Conservation (phyloP, 2,888 invertebrate species). For the Aradus depressus region DNA sequence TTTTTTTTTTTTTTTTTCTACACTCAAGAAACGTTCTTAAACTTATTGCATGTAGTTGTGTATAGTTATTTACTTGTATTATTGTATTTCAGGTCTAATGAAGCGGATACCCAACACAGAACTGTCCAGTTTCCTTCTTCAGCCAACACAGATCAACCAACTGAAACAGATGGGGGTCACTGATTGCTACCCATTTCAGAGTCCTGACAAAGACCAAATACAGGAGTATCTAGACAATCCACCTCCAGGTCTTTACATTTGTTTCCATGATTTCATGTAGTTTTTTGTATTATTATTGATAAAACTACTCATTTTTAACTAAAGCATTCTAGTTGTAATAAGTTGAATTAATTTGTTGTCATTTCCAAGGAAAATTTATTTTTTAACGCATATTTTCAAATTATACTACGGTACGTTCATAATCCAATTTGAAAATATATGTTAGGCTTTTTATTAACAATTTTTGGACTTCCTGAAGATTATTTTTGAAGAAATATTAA, state of each 20-base stretch:
- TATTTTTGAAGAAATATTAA: no score
- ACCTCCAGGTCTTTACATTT: conserved; percentile 52
- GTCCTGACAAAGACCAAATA: conserved; percentile 64
- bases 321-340: no score
- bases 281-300: not conserved
- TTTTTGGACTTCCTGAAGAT: no score
- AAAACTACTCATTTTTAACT: no score
- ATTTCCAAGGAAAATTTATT: no score
- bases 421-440: no score
- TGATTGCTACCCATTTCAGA: conserved; percentile 58
- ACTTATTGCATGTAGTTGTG: not conserved
- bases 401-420: no score
- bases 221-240: conserved; percentile 82
- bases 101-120: conserved; percentile 63
- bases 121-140: conserved; percentile 56
- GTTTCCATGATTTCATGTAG: not conserved
- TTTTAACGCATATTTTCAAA: no score
- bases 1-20: no score
- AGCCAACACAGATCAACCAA: conserved; percentile 57
- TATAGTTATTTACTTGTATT: not conserved
- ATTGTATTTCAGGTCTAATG: conserved; percentile 44
- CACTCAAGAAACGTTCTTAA: not conserved
- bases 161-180: conserved; percentile 59
- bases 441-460: no score
- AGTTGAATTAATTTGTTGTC: no score